These are phyloP conservation scores for Sphenodon punctatus DNA, from an alignment of 2,797 vertebrate genomes.

Conservation along the genomic window DNA sequence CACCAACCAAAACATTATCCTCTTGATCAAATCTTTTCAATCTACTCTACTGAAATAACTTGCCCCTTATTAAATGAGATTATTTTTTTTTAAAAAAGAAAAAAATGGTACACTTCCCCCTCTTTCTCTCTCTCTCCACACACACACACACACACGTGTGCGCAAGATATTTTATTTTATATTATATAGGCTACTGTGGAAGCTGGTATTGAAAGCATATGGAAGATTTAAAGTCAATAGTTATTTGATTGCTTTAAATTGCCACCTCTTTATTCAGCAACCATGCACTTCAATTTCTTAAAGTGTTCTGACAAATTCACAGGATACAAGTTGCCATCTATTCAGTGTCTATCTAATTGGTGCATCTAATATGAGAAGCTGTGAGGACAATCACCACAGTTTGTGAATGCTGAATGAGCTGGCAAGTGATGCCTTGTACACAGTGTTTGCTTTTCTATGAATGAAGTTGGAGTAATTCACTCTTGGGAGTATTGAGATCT, in stretches of 20 bases:
- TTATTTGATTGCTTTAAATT: background rate
- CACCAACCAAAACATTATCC: background rate
- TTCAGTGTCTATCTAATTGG: conserved; percentile 12
- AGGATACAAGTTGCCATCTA: background rate
- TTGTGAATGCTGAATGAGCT: conserved; percentile 53
- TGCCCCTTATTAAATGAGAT: background rate
- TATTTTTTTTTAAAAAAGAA: background rate
- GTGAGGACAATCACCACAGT: conserved; percentile 47
- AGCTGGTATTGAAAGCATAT: background rate
- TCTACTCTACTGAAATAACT: background rate
- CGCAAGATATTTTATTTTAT: background rate
- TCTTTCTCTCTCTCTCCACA: too few relatives aligned
- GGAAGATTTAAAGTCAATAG: background rate
- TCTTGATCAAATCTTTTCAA: background rate
- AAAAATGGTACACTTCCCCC: background rate
- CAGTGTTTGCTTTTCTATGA: conserved; percentile 16
- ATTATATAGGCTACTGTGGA: conserved; percentile 22
- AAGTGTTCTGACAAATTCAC: conserved; percentile 3
- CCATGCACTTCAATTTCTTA: conserved; percentile 12
- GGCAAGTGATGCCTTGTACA: conserved; percentile 45
- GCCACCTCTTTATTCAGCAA: background rate
- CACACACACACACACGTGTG: too few relatives aligned
- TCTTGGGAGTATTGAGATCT: conserved; percentile 46
- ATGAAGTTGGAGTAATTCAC: conserved; percentile 47
- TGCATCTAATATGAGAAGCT: conserved; percentile 37